Percentiles rank a stretch among this genome's conserved stretches.
Evolutionary conservation across 2,888 invertebrate species (phyloP).

Genomic region (Dicyrtomina minuta): DNA sequence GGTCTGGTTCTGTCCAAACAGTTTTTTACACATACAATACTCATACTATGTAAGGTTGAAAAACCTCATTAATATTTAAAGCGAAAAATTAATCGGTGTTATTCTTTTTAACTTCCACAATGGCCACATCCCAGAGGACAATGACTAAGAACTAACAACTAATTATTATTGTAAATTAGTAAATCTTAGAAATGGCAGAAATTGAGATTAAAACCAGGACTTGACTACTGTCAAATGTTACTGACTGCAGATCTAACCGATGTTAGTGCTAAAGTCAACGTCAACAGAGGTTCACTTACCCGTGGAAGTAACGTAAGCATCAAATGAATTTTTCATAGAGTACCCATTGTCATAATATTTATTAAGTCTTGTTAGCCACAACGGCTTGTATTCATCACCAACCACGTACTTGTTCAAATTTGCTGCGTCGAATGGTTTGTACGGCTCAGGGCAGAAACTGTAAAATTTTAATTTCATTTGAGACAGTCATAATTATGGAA

Average conservation of each 20-base stretch:
- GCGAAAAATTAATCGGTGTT: too few species aligned
- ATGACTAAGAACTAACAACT: too few species aligned
- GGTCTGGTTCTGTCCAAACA: too few species aligned
- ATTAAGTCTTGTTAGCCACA: slow-evolving; percentile 82
- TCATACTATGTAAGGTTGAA: too few species aligned
- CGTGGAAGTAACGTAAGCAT: slow-evolving; percentile 56
- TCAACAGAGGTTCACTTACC: slow-evolving; percentile 15
- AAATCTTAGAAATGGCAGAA: too few species aligned
- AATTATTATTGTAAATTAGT: too few species aligned
- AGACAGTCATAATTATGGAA: slow-evolving; percentile 13
- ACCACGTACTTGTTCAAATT: slow-evolving; percentile 88
- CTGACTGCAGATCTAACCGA: too few species aligned
- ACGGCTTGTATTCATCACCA: slow-evolving; percentile 89
- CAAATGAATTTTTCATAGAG: slow-evolving; percentile 83
- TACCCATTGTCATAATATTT: slow-evolving; percentile 72
- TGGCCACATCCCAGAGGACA: too few species aligned
- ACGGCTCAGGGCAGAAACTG: slow-evolving; percentile 84
- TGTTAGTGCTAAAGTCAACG: neutral
- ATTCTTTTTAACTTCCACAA: too few species aligned
- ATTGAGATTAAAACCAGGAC: too few species aligned
- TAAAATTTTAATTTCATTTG: slow-evolving; percentile 48
- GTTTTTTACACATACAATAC: too few species aligned
- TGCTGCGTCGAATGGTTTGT: slow-evolving; percentile 82
- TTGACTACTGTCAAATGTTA: neutral
- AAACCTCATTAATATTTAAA: too few species aligned